phyloP scores from a whole-genome alignment of 2,888 invertebrate species.

The Chymomyza fuscimana region DNA sequence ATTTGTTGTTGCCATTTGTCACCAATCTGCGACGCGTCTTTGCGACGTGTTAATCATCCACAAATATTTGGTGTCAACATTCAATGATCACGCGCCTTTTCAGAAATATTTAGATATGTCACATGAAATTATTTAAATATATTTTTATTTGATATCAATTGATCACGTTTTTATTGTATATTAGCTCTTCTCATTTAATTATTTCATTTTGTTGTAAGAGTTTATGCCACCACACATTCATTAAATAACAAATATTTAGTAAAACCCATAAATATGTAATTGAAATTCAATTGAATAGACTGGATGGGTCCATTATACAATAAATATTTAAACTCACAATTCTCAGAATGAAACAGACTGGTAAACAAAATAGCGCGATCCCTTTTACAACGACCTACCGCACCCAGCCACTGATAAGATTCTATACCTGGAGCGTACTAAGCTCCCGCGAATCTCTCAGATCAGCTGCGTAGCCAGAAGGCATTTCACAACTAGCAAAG shows the following conservation, averaged over 20 bases:
- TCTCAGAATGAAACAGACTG: background rate
- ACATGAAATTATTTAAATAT: background rate
- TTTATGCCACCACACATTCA: too few species aligned
- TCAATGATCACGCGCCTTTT: conserved; percentile 12
- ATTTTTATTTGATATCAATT: conserved; percentile 16
- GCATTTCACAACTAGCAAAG: background rate
- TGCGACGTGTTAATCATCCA: conserved; percentile 59
- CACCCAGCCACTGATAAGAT: conserved; percentile 40
- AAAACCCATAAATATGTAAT: too few species aligned
- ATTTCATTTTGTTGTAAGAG: background rate
- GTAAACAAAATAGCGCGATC: background rate
- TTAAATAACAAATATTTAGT: too few species aligned
- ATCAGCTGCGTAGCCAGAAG: conserved; percentile 24
- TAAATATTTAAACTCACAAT: background rate
- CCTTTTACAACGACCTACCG: conserved; percentile 39
- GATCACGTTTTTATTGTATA: conserved; percentile 54
- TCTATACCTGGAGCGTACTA: conserved; percentile 38
- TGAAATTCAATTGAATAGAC: too few species aligned
- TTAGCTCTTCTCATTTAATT: background rate
- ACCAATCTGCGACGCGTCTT: conserved; percentile 19
- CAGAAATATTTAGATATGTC: background rate
- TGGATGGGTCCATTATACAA: too few species aligned
- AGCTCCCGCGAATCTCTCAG: conserved; percentile 34
- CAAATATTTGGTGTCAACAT: conserved; percentile 64
- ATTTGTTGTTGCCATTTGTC: conserved; percentile 39